Evolutionary conservation across 2,888 invertebrate species (phyloP), one percentile per base, ranked within the genome.

Genomic region (Synanthedon vespiformis): DNA sequence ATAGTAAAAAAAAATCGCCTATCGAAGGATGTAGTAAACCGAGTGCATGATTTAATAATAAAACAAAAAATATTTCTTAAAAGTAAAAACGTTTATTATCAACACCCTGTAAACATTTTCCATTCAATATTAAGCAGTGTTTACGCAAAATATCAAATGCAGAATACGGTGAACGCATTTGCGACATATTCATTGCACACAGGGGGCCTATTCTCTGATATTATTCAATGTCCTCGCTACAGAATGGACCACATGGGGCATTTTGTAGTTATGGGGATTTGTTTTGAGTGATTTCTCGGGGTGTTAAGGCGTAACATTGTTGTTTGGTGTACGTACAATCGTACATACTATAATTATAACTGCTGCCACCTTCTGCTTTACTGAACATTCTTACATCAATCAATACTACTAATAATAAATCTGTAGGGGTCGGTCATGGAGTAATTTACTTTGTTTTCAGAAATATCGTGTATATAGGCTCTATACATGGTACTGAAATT

Each of bases 131-230:
- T 16, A 51, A 44, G 51, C 52, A 55, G 55, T 60, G 59, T 63
- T 69, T 67, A 68, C 64, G 64, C 62, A 65, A 62, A 61, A 61
- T 67, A 74, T 75, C 72, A 72, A 72, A 74, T 73, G 67, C 58
- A 61, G 57, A 67, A 63, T 64, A 57, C 56, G 50, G 48, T 50
- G 10, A 5, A 57, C 56, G 60, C 67, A 65, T 65, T 61, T 61
- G 64, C 64, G 62, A 66, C 67, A 55, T 64, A 68, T 70, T 73
- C 74, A 82, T 75, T 62, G 69, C 63, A 54, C 77, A 63, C 75
- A 54, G 58, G 79, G 77, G 81, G 63, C 59, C 68, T 56, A 63
- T 75, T 68, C 50, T 51, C 51, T 41, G 53, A 18, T 53, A 44
- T 55, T 56, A 56, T 56, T 57, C 51, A 52, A 51, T 51, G 27